A percentile compares a stretch with the other conserved stretches of the same genome.
These are phyloP conservation scores for Gymnoscelis rufifasciata DNA, from an alignment of 2,888 invertebrate genomes.

Conservation along the genomic window DNA sequence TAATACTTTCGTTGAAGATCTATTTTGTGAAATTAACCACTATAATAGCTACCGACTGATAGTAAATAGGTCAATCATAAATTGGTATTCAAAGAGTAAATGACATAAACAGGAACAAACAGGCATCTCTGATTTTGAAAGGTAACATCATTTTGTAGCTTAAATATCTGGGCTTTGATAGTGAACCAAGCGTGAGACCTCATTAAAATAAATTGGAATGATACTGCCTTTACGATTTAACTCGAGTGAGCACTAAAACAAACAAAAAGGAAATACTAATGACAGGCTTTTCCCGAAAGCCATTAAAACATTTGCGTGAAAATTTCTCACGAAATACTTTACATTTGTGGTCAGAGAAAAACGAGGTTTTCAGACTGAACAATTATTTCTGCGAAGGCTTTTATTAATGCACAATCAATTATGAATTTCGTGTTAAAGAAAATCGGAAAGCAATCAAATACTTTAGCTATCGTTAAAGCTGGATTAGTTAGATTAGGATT, in stretches of 20 bases:
- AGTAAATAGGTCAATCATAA: too few relatives aligned
- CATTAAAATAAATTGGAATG: conserved; percentile 42
- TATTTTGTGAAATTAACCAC: too few relatives aligned
- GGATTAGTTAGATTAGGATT: conserved; percentile 24
- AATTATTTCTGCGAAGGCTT: background rate
- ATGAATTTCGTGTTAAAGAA: background rate
- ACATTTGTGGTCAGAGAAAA: conserved; percentile 1
- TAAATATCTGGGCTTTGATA: conserved; percentile 17
- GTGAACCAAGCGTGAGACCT: conserved; percentile 27
- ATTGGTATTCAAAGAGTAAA: background rate
- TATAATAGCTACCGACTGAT: too few relatives aligned
- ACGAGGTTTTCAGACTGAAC: background rate
- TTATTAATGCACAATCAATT: background rate
- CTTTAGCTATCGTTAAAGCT: conserved; percentile 14
- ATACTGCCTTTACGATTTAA: conserved; percentile 23
- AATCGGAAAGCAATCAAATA: conserved; percentile 14
- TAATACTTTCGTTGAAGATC: too few relatives aligned
- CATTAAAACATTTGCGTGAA: background rate
- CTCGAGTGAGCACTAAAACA: conserved; percentile 9
- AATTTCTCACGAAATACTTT: background rate
- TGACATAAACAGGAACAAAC: conserved; percentile 1
- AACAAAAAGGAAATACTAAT: conserved; percentile 6
- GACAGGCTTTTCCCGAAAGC: background rate
- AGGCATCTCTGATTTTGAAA: conserved; percentile 13
- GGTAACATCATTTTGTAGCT: conserved; percentile 21